Base-by-base conservation (phyloP, 2,113 vertebrate species). In the Zosterops japonicus region DNA sequence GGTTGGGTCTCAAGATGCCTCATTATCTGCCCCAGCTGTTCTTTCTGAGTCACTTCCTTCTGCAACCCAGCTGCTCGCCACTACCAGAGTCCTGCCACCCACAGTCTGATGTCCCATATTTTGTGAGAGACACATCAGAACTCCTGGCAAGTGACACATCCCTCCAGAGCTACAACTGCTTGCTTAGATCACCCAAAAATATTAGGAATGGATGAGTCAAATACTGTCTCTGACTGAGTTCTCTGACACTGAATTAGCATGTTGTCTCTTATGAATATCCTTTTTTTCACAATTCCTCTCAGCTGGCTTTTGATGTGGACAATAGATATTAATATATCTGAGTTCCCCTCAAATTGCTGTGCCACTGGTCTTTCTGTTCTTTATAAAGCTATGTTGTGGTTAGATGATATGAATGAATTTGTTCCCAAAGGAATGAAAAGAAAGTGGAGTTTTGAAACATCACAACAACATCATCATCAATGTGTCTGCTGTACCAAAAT, bases 401-500 rank as follows among this genome's bases (percentile, higher is more conserved):
- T 89, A 68, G 83, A 64, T 55, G 23, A 60, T 39, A 17, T 50
- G n/a, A 53, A 70, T 82, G 11, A 75, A 88, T 79, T 76, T 86
- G 36, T 94, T 94, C 60, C 83, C 64, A 76, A 41, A 86, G 25
- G 41, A 17, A 65, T 68, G n/a, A 87, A 49, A 78, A 93, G 83
- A 91, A 96, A 89, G 68, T 36, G 20, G 24, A 93, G 41, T 93
- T 96, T 74, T 95, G 88, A 86, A 93, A 92, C 36, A 84, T 55
- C 64, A 59, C 27, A 74, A 63, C 84, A 74, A 65, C 53, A 57
- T 46, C 57, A 80, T 96, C 50, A 41, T 55, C 8, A 2, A 60
- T 50, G 25, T 61, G 76, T 89, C 85, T 83, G 12, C 47, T 79
- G 16, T 57, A 90, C 55, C 47, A 89, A 86, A 96, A 86, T 72